Conservation (phyloP, 2,113 vertebrate species). For the Cairina moschata region DNA sequence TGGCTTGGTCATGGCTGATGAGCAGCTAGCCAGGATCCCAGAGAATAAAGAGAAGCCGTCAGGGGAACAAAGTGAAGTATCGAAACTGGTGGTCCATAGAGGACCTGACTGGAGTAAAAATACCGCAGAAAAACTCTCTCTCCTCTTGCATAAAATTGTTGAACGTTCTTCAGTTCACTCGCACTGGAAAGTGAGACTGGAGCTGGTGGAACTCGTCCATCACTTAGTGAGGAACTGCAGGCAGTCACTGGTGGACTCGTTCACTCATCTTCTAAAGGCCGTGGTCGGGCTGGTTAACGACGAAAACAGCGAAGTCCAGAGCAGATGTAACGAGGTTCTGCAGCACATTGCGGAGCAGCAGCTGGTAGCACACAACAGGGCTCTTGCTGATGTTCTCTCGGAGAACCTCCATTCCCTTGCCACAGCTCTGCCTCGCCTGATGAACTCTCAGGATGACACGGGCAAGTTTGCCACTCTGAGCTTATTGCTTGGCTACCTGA, state of each 20-base stretch:
- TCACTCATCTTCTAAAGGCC: conserved; percentile 83
- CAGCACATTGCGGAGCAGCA: conserved; percentile 72
- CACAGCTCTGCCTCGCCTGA: conserved; percentile 89
- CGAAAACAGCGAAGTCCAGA: conserved; percentile 81
- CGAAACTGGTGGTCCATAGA: conserved; percentile 83
- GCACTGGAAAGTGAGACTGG: conserved; percentile 91
- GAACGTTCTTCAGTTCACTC: conserved; percentile 84
- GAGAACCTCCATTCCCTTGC: conserved; percentile 90
- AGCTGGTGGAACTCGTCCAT: conserved; percentile 81
- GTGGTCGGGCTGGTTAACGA: conserved; percentile 88
- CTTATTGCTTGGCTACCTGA: conserved; percentile 89
- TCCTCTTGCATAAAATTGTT: conserved; percentile 84
- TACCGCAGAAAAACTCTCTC: conserved; percentile 79
- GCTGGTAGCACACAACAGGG: conserved; percentile 68
- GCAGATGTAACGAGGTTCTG: conserved; percentile 76
- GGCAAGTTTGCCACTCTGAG: conserved; percentile 88
- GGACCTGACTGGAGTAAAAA: conserved; percentile 83
- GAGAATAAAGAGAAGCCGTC: conserved; percentile 23
- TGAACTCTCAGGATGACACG: conserved; percentile 88
- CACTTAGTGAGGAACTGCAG: conserved; percentile 81
- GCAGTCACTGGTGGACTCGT: conserved; percentile 79
- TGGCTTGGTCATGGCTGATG: conserved; percentile 85
- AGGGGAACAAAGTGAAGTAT: conserved; percentile 65
- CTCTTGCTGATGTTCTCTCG: conserved; percentile 84
- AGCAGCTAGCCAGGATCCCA: conserved; percentile 74